These are phyloP conservation scores for Cataglyphis hispanica DNA, from an alignment of 1,140 invertebrate species.

Conservation along the genomic window DNA sequence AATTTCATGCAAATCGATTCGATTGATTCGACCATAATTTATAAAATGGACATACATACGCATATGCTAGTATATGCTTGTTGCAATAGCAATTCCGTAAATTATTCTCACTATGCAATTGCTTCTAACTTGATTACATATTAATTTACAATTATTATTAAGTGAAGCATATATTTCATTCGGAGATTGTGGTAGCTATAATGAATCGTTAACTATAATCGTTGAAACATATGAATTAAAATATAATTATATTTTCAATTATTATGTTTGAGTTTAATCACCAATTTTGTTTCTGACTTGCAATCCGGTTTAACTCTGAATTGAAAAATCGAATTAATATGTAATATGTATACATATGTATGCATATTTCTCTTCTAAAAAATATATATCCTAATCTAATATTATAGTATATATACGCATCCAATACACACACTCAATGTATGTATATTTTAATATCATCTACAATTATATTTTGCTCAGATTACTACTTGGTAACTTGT, in stretches of 20 bases:
- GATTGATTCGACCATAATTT: conserved; percentile 27
- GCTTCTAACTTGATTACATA: conserved; percentile 59
- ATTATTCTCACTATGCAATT: conserved; percentile 59
- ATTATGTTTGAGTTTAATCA: conserved; percentile 25
- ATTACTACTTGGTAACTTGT: neutral
- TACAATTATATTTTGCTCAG: neutral
- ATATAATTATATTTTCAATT: conserved; percentile 54
- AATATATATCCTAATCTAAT: neutral
- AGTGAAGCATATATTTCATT: conserved; percentile 50
- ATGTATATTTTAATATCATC: neutral
- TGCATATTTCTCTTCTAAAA: neutral
- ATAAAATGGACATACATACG: conserved; percentile 16
- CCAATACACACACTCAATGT: too few relatives aligned
- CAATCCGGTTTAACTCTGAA: neutral
- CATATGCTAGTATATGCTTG: neutral
- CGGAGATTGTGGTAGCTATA: conserved; percentile 53
- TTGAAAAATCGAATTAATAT: neutral
- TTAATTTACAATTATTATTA: conserved; percentile 62
- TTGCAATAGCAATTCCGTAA: conserved; percentile 56
- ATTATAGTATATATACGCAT: too few relatives aligned
- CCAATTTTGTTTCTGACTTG: neutral
- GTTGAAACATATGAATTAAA: conserved; percentile 53
- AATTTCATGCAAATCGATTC: conserved; percentile 40
- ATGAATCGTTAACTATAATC: conserved; percentile 57
- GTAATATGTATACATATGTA: neutral